Conservation (phyloP, 2,888 invertebrate species). For the Stegana nigrithorax region DNA sequence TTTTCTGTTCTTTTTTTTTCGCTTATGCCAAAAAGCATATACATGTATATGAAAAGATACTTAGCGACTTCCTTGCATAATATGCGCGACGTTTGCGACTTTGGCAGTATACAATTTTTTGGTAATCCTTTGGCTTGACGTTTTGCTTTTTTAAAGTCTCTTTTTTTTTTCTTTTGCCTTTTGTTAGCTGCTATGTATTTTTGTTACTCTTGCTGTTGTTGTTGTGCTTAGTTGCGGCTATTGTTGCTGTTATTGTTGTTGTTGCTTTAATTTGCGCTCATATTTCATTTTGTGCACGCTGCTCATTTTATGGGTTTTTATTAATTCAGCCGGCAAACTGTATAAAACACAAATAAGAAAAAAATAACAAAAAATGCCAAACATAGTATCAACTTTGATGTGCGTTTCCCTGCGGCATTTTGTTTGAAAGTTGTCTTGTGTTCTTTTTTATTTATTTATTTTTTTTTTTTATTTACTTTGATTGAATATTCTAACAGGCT, state of each 20-base stretch:
- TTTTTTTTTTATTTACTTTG: constrained; percentile 52
- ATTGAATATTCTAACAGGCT: constrained; percentile 53
- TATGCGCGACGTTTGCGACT: constrained; percentile 14
- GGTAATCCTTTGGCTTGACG: constrained; percentile 61
- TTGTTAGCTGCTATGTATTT: not conserved
- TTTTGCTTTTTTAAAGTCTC: constrained; percentile 37
- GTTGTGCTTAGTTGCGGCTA: not conserved
- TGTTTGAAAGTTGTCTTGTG: too few relatives aligned
- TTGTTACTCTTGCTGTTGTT: too few relatives aligned
- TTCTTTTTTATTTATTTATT: too few relatives aligned
- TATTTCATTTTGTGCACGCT: constrained; percentile 51
- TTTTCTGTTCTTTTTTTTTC: not conserved
- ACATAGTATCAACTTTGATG: not conserved
- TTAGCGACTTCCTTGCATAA: constrained; percentile 53
- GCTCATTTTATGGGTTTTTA: constrained; percentile 28
- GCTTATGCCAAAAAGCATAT: not conserved
- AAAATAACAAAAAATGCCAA: too few relatives aligned
- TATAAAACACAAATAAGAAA: not conserved
- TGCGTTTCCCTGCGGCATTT: constrained; percentile 45
- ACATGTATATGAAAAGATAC: not conserved
- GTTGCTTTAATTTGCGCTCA: constrained; percentile 53
- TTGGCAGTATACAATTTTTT: constrained; percentile 33
- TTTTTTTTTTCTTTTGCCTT: constrained; percentile 2
- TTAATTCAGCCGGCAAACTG: constrained; percentile 11
- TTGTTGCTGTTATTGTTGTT: not conserved